Evolutionary conservation across 2,797 vertebrate species (phyloP).

Genomic region (Natrix natrix): DNA sequence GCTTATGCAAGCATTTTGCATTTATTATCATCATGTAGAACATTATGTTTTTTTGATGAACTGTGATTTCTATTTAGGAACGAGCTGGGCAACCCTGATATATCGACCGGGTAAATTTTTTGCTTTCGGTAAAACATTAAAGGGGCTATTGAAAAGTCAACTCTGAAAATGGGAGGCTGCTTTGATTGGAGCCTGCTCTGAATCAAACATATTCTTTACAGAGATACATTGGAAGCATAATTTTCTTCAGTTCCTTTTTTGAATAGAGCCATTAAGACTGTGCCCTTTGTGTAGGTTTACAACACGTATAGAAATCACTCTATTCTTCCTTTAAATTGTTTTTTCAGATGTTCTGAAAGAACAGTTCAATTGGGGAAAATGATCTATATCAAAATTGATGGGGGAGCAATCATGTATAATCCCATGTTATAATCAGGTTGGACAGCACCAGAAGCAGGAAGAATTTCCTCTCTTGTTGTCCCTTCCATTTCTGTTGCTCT

Average conservation of each 20-base stretch:
- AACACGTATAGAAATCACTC: background rate
- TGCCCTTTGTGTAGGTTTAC: background rate
- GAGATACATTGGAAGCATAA: background rate
- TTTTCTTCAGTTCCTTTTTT: background rate
- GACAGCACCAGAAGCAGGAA: background rate
- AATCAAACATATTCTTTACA: background rate
- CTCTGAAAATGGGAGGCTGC: slow-evolving; percentile 42
- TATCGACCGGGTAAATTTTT: slow-evolving; percentile 25
- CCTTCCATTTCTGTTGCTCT: background rate
- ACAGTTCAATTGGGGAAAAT: background rate
- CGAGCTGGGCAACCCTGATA: slow-evolving; percentile 17
- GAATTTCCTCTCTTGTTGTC: background rate
- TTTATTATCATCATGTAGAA: slow-evolving; percentile 26
- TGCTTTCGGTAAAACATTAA: slow-evolving; percentile 4
- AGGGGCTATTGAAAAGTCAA: slow-evolving; percentile 50
- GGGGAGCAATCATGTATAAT: background rate
- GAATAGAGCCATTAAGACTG: background rate
- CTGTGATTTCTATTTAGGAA: slow-evolving; percentile 40
- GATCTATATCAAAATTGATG: background rate
- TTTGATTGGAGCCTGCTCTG: slow-evolving; percentile 30
- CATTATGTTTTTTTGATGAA: slow-evolving; percentile 32
- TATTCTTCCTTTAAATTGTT: background rate
- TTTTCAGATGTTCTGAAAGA: background rate
- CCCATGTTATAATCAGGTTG: background rate
- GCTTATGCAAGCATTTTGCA: slow-evolving; percentile 65